phyloP scores from a whole-genome alignment of 2,113 vertebrate genomes.

The Vicugna pacos region DNA sequence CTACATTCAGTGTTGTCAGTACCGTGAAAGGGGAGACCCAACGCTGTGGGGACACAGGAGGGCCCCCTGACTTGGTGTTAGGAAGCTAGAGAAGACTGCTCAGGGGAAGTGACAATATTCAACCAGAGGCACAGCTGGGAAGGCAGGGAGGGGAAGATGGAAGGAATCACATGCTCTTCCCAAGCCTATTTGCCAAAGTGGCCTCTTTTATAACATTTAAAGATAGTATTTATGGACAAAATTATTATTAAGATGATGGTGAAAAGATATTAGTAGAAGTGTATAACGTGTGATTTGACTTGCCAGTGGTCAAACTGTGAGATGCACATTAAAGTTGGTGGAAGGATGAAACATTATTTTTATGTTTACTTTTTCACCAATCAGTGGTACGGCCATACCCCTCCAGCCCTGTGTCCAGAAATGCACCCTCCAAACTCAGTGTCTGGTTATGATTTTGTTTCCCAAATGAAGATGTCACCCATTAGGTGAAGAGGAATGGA shows the following conservation, averaged over 20 bases:
- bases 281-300: background rate
- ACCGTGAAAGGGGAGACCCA: fast-evolving
- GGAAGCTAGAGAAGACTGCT: background rate
- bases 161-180: background rate
- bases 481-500: background rate
- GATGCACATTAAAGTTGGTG: background rate
- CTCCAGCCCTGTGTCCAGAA: background rate
- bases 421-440: background rate
- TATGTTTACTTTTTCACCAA: background rate
- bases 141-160: fast-evolving
- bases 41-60: fast-evolving
- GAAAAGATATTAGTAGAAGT: background rate
- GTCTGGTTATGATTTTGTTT: background rate
- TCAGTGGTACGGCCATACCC: fast-evolving
- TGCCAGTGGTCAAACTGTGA: background rate
- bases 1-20: no score
- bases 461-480: background rate
- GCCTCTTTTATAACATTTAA: background rate
- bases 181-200: background rate
- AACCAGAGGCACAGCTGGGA: background rate
- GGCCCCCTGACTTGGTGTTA: background rate
- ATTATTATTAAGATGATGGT: background rate
- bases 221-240: background rate
- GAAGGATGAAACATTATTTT: background rate
- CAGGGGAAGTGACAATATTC: background rate